Base-by-base conservation (phyloP, 2,797 vertebrate species). In the Staurois parvus region DNA sequence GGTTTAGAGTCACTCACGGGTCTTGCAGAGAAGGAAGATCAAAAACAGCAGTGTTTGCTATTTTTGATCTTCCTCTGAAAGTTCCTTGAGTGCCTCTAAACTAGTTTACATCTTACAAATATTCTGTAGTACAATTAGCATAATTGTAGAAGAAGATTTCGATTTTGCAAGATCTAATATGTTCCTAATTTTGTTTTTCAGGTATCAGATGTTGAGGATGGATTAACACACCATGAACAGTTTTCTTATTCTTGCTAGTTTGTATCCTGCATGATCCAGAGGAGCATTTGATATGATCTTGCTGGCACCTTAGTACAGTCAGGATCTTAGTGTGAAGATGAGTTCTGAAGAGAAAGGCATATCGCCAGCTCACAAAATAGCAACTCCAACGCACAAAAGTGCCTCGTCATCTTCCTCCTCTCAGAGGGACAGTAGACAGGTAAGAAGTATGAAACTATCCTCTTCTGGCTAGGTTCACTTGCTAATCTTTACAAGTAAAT, bases 311-410 rank as follows among this genome's bases (percentile, higher is more conserved):
- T 84, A 59, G 85, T 67, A 74, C 79, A 66, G 40, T 74, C 88
- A 83, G 87, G 81, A 84, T 87, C 93, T 93, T 59, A 85, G 92
- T 90, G 96, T 96, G 90, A 92, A 96, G 86, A 93, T 97, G 96
- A 99, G 96, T 94, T 94, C 97, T 15, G 98, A 99, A 90, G 98
- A 99, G 89, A 97, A 96, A 92, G 93, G 91, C 90, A 80, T 92
- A 88, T 96, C 94, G 74, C 95, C 95, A 78, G 92, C 94, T 92
- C 96, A 96, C 92, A 99, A 96, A 92, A 95, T 89, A 48, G 93
- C 96, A 88, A 98, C 97, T n/a, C 97, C 97, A 1, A 96, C 97
- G 80, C 98, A 99, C 85, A 97, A 97, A 96, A 99, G 97, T 93
- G 95, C 94, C 91, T 99, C 97, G 26, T 97, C 96, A 28, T 98